Evolutionary conservation across 64 coral and sea anemone species (phyloP), one percentile per base, ranked within the genome.

Genomic region (Stylophora pistillata): DNA sequence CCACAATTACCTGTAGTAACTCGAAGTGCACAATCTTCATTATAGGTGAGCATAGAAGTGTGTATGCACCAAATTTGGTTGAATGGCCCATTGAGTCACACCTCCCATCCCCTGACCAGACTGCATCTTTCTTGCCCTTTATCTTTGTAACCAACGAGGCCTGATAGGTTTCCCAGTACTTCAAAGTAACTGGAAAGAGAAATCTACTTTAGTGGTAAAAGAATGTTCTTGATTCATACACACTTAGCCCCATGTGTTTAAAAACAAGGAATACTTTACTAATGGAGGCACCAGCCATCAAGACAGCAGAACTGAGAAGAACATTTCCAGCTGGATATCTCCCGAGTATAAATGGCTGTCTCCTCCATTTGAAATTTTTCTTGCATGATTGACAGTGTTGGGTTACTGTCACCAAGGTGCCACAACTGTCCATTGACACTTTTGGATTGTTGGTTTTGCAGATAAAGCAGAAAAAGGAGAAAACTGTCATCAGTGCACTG

Each of bases 371-470:
- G 33, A 53, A 85, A n/a, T 33, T 31, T 13, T 64, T 41, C 13
- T 34, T 10, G 37, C 81, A 64, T 10, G 13, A 20, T 30, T 31
- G 20, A n/a, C 81, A 85, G 27, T 68, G 13, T 30, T 85, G 81
- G n/a, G 25, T 85, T 15, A 85, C 81, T 31, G 59, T 85, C 9
- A 85, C 62, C 81, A 85, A 68, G 13, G 81, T 85, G 6, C 81
- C 69, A 57, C 55, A 55, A 30, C 69, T 87, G 0, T 73, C 71
- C 85, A 74, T 74, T 34, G 17, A 55, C 0, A n/a, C n/a, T n/a
- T n/a, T n/a, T n/a, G n/a, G n/a, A n/a, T n/a, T n/a, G n/a, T n/a
- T n/a, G n/a, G n/a, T n/a, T n/a, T n/a, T n/a, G n/a, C n/a, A n/a
- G n/a, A n/a, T n/a, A n/a, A n/a, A n/a, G n/a, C n/a, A n/a, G n/a